Conservation (phyloP, 2,797 vertebrate species). For the Sebastes kiyomatsui region DNA sequence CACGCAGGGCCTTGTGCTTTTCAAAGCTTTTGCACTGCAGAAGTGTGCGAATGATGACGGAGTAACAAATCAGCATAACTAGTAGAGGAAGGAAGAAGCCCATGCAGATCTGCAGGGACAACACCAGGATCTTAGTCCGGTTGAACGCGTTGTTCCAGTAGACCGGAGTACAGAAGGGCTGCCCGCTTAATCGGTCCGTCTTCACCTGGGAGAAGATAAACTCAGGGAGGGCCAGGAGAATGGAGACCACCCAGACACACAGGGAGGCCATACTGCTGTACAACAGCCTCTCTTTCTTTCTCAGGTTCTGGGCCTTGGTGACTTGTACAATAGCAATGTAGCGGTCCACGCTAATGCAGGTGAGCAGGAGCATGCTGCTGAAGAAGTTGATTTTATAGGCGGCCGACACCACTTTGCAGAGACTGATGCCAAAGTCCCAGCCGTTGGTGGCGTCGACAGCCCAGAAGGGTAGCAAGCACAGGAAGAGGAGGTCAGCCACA, state of each 20-base stretch:
- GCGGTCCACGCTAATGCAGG: slow-evolving; percentile 91
- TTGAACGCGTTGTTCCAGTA: slow-evolving; percentile 69
- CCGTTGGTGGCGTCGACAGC: slow-evolving; percentile 78
- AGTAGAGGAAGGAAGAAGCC: slow-evolving; percentile 89
- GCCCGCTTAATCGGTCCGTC: background rate
- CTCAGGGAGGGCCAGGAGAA: slow-evolving; percentile 87
- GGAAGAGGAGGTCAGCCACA: slow-evolving; percentile 90
- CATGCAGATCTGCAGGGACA: slow-evolving; percentile 86
- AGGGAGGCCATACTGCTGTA: slow-evolving; percentile 85
- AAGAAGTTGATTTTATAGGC: slow-evolving; percentile 93
- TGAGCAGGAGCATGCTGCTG: slow-evolving; percentile 89
- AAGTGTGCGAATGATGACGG: slow-evolving; percentile 88
- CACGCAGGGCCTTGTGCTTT: slow-evolving; percentile 90
- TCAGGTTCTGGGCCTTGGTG: slow-evolving; percentile 83
- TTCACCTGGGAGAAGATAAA: slow-evolving; percentile 82
- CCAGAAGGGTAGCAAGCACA: slow-evolving; percentile 91
- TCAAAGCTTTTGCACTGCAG: slow-evolving; percentile 86
- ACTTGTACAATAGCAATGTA: slow-evolving; percentile 88
- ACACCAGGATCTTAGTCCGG: slow-evolving; percentile 78
- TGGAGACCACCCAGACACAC: slow-evolving; percentile 82
- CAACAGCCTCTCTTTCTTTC: slow-evolving; percentile 78
- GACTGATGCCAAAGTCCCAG: slow-evolving; percentile 82
- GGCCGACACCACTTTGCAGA: slow-evolving; percentile 87
- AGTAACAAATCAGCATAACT: slow-evolving; percentile 88
- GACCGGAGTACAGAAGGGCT: slow-evolving; percentile 73